Percentiles rank a stretch among this genome's conserved stretches.
Evolutionary conservation across 2,888 invertebrate genomes (phyloP).

Genomic region (Chrysolina oricalcia): DNA sequence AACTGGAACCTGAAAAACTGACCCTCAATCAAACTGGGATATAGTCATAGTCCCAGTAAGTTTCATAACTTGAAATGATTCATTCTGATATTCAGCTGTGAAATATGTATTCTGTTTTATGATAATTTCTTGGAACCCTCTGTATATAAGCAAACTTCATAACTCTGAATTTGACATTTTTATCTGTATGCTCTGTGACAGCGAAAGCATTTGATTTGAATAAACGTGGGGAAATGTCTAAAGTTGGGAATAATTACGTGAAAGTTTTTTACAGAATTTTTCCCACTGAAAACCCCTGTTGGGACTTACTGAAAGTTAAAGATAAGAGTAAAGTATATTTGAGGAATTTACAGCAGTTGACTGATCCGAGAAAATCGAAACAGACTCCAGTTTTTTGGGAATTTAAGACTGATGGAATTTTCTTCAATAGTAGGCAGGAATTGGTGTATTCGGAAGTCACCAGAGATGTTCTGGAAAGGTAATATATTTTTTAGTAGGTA

Average conservation of each 20-base stretch:
- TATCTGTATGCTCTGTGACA: constrained; percentile 15
- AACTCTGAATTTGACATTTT: not conserved
- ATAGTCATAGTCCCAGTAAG: no score
- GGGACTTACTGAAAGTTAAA: constrained; percentile 63
- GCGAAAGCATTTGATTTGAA: constrained; percentile 11
- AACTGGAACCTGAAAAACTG: no score
- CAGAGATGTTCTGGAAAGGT: constrained; percentile 67
- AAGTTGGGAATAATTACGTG: constrained; percentile 45
- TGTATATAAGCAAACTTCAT: not conserved
- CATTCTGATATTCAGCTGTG: no score
- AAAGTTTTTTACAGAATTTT: constrained; percentile 65
- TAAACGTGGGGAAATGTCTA: constrained; percentile 18
- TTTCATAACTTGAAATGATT: no score
- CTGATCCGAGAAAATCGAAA: constrained; percentile 50
- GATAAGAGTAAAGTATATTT: constrained; percentile 67
- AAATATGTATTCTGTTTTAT: constrained; percentile 18
- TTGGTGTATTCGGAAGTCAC: constrained; percentile 66
- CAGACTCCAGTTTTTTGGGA: constrained; percentile 67
- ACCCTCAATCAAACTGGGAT: no score
- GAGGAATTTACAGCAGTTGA: constrained; percentile 66
- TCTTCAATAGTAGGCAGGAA: constrained; percentile 67
- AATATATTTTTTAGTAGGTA: constrained; percentile 30
- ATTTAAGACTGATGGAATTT: constrained; percentile 69
- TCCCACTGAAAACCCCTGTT: constrained; percentile 61
- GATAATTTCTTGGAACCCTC: not conserved